phyloP scores from a whole-genome alignment of 2,797 vertebrate species.

The Monodelphis domestica region DNA sequence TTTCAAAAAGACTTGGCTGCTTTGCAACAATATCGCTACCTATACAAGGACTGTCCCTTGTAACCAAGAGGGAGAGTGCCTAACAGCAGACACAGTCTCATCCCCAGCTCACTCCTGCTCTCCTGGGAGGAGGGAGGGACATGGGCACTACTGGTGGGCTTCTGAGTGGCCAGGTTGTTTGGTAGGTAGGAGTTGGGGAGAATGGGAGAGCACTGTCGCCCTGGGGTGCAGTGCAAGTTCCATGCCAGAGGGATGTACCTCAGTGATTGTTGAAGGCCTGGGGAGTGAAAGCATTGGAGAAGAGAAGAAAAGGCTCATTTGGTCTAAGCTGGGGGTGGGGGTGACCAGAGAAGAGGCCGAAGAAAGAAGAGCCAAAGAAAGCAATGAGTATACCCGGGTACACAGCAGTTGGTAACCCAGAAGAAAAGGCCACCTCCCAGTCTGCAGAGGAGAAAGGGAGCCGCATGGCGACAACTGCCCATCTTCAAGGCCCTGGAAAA shows the following conservation, averaged over 20 bases:
- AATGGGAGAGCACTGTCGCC: not conserved
- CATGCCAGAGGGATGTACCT: not conserved
- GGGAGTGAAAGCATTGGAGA: not conserved
- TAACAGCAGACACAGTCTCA: too few relatives aligned
- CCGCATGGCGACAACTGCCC: not conserved
- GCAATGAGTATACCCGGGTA: not conserved
- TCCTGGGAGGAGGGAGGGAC: not conserved
- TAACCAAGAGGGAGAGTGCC: too few relatives aligned
- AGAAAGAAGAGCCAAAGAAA: not conserved
- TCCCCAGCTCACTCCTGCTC: not conserved
- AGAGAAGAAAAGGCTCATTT: not conserved
- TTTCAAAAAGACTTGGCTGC: not conserved
- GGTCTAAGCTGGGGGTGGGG: not conserved
- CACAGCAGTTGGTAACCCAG: not conserved
- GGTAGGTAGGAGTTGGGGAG: not conserved
- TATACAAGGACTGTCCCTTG: too few relatives aligned
- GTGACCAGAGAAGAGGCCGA: not conserved
- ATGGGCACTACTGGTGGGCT: not conserved
- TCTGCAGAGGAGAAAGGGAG: not conserved
- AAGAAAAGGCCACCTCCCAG: not conserved
- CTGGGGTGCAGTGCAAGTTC: not conserved
- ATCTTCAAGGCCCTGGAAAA: not conserved
- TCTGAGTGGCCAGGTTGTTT: not conserved
- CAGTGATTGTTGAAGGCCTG: not conserved
- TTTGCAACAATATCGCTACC: not conserved